Conservation (phyloP, 2,113 vertebrate species). For the Sigmodon hispidus region DNA sequence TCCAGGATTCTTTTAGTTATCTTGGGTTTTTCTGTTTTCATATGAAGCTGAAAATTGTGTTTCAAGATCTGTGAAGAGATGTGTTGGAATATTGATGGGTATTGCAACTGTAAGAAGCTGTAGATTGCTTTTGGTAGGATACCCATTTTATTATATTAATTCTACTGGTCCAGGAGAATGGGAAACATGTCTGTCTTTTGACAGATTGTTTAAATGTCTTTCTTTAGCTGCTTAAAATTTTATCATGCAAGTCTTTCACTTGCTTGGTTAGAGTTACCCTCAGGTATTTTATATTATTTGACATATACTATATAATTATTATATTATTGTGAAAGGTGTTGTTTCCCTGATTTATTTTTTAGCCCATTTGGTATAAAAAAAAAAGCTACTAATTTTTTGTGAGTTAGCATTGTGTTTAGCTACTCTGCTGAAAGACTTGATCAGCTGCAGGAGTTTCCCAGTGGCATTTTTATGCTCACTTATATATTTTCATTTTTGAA, state of each 20-base stretch:
- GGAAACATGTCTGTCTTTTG: background rate
- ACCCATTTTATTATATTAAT: background rate
- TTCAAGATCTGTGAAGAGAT: background rate
- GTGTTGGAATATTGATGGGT: background rate
- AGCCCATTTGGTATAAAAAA: background rate
- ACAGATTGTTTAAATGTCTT: background rate
- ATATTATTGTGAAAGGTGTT: background rate
- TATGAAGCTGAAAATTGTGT: background rate
- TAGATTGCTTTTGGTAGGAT: background rate
- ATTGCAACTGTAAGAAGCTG: background rate
- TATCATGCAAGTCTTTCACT: background rate
- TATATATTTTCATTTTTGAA: background rate
- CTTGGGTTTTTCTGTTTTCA: background rate
- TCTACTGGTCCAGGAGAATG: background rate
- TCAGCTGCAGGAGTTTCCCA: background rate
- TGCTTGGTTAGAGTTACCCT: background rate
- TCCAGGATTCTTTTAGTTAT: background rate
- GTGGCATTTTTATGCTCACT: background rate
- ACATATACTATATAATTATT: background rate
- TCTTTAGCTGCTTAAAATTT: background rate
- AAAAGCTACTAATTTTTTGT: background rate
- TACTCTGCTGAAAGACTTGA: background rate
- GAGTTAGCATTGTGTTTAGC: background rate
- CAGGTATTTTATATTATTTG: background rate
- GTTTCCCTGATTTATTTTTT: background rate